Conservation (phyloP, 2,113 vertebrate species). For the Ochotona curzoniae region DNA sequence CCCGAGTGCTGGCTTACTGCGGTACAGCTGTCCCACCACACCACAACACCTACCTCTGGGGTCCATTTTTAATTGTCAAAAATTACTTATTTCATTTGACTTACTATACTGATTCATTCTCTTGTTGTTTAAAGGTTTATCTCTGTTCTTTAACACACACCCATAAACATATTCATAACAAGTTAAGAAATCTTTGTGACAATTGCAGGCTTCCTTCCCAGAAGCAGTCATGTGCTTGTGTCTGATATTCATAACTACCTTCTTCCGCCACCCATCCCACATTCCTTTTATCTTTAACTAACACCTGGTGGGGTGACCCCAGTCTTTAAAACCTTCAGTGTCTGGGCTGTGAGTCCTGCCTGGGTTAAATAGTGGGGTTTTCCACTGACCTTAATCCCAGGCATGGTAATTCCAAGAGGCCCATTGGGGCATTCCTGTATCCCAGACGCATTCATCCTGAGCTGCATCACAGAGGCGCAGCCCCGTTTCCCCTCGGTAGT, state of each 20-base stretch:
- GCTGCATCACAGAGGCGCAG: not conserved
- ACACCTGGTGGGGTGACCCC: not conserved
- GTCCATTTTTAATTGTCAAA: too few relatives aligned
- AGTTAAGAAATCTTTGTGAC: not conserved
- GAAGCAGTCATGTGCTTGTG: not conserved
- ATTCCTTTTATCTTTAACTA: too few relatives aligned
- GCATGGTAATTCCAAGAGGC: not conserved
- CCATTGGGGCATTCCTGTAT: not conserved
- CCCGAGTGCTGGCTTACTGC: too few relatives aligned
- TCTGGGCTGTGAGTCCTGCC: not conserved
- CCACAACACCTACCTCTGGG: too few relatives aligned
- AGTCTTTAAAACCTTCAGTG: constrained; percentile 16
- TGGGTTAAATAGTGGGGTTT: constrained; percentile 38
- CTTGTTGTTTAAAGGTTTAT: too few relatives aligned
- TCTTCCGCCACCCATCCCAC: too few relatives aligned
- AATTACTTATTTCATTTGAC: too few relatives aligned
- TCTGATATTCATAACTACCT: not conserved
- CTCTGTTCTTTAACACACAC: too few relatives aligned
- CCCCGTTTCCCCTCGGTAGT: not conserved
- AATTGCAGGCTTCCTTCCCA: not conserved
- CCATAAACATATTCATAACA: too few relatives aligned
- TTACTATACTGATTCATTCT: too few relatives aligned
- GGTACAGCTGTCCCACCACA: too few relatives aligned
- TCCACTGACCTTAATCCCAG: constrained; percentile 22
- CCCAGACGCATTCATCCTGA: not conserved